Conservation (phyloP, 1,140 invertebrate species). For the Thaumatotibia leucotreta region DNA sequence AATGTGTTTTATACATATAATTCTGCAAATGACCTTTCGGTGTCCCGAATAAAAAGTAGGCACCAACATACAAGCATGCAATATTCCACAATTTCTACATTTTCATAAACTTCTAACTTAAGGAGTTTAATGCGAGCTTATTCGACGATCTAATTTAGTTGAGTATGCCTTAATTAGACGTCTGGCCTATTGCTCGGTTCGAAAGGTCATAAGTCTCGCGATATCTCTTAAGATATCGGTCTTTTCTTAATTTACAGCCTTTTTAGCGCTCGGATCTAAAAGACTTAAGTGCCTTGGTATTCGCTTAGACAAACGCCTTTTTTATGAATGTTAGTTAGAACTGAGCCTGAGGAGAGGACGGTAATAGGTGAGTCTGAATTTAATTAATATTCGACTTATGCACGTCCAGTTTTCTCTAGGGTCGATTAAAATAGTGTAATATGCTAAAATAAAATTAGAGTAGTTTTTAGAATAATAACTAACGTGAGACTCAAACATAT, state of each 20-base stretch:
- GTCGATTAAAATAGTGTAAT: neutral
- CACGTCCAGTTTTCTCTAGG: neutral
- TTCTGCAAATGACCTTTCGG: neutral
- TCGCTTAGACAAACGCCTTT: neutral
- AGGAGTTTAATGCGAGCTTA: constrained; percentile 2
- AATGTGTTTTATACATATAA: too few relatives aligned
- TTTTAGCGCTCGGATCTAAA: neutral
- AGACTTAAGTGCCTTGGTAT: neutral
- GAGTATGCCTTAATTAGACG: constrained; percentile 8
- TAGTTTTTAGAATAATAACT: too few relatives aligned
- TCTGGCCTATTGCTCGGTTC: neutral
- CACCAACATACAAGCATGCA: neutral
- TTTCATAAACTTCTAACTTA: neutral
- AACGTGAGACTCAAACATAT: too few relatives aligned
- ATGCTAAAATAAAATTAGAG: too few relatives aligned
- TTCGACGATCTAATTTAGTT: constrained; percentile 10
- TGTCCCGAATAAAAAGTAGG: neutral
- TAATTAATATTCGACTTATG: neutral
- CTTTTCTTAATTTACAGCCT: neutral
- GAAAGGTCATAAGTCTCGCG: neutral
- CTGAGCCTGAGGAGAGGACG: neutral
- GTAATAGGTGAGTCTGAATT: constrained; percentile 5
- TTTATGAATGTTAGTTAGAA: neutral
- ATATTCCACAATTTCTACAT: neutral
- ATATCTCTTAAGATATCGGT: neutral